Base-by-base conservation (phyloP, 2,113 vertebrate genomes). In the Acanthochromis polyacanthus region DNA sequence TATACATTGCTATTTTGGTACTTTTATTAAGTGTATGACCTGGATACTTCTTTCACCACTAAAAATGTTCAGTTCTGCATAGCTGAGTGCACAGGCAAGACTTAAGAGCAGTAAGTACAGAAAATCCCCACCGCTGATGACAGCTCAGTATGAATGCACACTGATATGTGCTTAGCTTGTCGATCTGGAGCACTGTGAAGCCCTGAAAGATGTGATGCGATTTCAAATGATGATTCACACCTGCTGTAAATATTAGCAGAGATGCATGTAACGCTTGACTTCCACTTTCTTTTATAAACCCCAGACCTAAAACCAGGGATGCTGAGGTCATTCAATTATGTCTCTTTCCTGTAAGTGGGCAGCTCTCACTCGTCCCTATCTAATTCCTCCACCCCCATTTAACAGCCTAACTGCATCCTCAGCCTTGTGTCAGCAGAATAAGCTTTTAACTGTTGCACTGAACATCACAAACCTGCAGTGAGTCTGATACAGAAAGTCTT, bases 381-480 rank as follows among this genome's bases (percentile, higher is more conserved):
- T 10, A 43, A 10, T 36, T 52, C 38, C 55, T 62, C 32, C 72
- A 38, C 1, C 20, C 43, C 19, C 5, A 14, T 68, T 58, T 83
- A 86, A 82, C 43, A 55, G 67, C 64, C 51, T 57, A 23, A 15
- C 1, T 70, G 61, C 73, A 81, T 64, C 51, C 36, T 70, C 72
- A 66, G 74, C 43, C 50, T 1, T 70, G 80, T 80, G 85, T 92
- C 89, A 87, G 88, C 87, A 83, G 57, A 88, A 86, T 32, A 14
- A 3, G 61, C 75, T 66, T 72, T 76, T 60, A 57, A 71, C 62
- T 11, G 10, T n/a, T 53, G 57, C 48, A 38, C 16, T 60, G 15
- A 48, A 11, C 52, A 51, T 10, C 4, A 30, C 51, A 57, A 36
- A 57, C 12, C 10, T 20, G 23, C 11, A 38, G 16, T 20, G 20